These are phyloP conservation scores for Hucho hucho DNA, from an alignment of 2,113 vertebrate species.

Conservation along the genomic window DNA sequence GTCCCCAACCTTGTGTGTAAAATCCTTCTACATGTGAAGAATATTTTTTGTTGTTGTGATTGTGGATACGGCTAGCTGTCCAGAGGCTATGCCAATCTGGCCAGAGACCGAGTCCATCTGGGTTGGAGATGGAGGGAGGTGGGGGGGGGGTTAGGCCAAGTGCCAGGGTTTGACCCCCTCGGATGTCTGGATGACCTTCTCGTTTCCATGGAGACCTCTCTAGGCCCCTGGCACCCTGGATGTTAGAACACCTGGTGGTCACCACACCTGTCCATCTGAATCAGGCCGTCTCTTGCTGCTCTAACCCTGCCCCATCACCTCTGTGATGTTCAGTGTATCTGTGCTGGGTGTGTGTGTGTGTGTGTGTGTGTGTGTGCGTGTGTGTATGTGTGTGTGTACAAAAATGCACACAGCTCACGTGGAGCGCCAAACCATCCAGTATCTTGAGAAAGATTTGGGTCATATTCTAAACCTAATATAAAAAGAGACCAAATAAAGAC, in stretches of 20 bases:
- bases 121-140: slow-evolving; percentile 1
- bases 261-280: slow-evolving; percentile 49
- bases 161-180: slow-evolving; percentile 53
- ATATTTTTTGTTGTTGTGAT: too few relatives aligned
- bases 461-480: slow-evolving; percentile 29
- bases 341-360: neutral
- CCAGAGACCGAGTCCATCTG: slow-evolving; percentile 57
- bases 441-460: slow-evolving; percentile 1
- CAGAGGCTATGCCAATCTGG: slow-evolving; percentile 49
- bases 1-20: slow-evolving; percentile 42
- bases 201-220: slow-evolving; percentile 33
- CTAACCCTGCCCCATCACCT: slow-evolving; percentile 4
- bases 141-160: slow-evolving; percentile 41
- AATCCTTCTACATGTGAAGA: slow-evolving; percentile 21
- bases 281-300: neutral
- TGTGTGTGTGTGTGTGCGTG: neutral
- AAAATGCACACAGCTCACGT: neutral
- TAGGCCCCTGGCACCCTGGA: slow-evolving; percentile 34
- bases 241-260: slow-evolving; percentile 27
- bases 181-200: slow-evolving; percentile 66
- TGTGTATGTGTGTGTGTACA: neutral
- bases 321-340: neutral
- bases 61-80: slow-evolving; percentile 33
- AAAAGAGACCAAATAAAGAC: neutral
- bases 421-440: slow-evolving; percentile 10